Conservation (phyloP, 2,888 invertebrate species). For the Drosophila helvetica region DNA sequence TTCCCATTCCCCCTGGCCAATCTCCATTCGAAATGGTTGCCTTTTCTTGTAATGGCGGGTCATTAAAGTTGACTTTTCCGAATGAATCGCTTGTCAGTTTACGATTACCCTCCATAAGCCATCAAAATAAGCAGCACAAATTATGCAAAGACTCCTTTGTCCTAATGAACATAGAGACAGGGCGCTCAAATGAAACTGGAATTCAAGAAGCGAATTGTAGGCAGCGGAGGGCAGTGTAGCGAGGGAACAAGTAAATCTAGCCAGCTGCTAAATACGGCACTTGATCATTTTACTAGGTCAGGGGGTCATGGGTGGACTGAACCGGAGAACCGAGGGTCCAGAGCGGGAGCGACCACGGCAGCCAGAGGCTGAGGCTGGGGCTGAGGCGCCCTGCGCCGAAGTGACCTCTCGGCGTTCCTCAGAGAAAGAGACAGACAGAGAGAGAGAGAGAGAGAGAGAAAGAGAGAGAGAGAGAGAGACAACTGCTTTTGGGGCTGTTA, state of each 20-base stretch:
- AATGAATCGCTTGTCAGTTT: slow-evolving; percentile 51
- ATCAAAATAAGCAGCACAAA: slow-evolving; percentile 43
- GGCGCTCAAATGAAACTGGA: slow-evolving; percentile 17
- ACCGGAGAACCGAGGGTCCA: slow-evolving; percentile 7
- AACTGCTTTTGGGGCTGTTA: slow-evolving; percentile 56
- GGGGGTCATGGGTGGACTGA: slow-evolving; percentile 36
- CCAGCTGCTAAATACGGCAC: slow-evolving; percentile 62
- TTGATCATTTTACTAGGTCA: slow-evolving; percentile 75
- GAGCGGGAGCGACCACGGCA: background rate
- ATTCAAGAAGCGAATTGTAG: slow-evolving; percentile 2
- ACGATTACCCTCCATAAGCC: slow-evolving; percentile 46
- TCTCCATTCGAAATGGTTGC: background rate
- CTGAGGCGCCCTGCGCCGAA: slow-evolving; percentile 16
- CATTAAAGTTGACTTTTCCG: slow-evolving; percentile 43
- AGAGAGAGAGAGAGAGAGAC: background rate
- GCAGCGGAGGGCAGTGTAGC: background rate
- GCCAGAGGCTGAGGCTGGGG: slow-evolving; percentile 17
- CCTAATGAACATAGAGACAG: background rate
- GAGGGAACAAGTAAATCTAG: slow-evolving; percentile 29
- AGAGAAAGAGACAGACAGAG: background rate
- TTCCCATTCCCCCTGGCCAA: too few relatives aligned
- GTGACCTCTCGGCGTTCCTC: background rate
- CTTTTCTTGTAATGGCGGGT: background rate
- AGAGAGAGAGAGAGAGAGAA: background rate
- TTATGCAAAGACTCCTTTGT: slow-evolving; percentile 15